phyloP scores from a whole-genome alignment of 2,888 invertebrate genomes.

The Amphipyra tragopoginis region DNA sequence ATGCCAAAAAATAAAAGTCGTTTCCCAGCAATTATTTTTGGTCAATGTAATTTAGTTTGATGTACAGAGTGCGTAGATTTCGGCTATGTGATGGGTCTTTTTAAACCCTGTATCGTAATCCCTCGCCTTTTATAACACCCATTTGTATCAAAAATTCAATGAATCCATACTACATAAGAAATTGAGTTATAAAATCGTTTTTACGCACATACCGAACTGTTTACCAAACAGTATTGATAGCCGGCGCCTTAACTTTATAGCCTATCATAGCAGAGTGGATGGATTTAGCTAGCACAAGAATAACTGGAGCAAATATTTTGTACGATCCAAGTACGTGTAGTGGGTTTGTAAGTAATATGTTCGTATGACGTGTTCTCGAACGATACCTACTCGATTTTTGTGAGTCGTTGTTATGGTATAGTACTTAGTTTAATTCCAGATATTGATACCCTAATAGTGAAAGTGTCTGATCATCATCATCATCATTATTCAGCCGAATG shows the following conservation, averaged over 20 bases:
- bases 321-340: not conserved
- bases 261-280: not conserved
- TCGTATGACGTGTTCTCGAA: not conserved
- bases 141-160: too few species aligned
- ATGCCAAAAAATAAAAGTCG: too few species aligned
- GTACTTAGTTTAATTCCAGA: too few species aligned
- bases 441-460: too few species aligned
- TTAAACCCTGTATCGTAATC: not conserved
- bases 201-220: constrained; percentile 6
- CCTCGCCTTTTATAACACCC: not conserved
- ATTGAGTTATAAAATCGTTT: constrained; percentile 22
- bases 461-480: too few species aligned
- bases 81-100: too few species aligned
- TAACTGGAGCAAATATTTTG: constrained; percentile 20
- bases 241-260: not conserved
- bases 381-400: not conserved
- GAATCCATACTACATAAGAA: constrained; percentile 1
- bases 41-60: too few species aligned
- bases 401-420: too few species aligned
- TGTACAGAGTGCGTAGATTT: too few species aligned
- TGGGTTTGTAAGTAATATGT: not conserved
- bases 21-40: too few species aligned
- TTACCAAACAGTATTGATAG: constrained; percentile 7
- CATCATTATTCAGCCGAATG: too few species aligned
- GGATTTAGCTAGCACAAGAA: not conserved